These are phyloP conservation scores for Psilopogon haemacephalus DNA, from an alignment of 2,113 vertebrate species.

Conservation along the genomic window DNA sequence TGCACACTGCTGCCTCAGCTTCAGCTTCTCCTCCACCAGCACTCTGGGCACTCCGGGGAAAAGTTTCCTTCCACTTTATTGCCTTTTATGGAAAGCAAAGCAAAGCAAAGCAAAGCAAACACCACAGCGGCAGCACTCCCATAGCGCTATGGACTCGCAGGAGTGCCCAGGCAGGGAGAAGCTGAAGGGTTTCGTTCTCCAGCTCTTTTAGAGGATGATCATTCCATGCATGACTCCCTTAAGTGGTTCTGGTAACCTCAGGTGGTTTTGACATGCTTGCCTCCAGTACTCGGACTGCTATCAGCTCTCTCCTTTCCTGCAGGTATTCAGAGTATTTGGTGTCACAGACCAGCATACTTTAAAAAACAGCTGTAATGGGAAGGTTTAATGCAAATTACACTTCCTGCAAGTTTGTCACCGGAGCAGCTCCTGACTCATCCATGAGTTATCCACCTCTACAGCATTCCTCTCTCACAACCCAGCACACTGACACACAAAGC, in stretches of 20 bases:
- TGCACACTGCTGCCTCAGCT: too few relatives aligned
- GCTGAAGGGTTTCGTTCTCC: too few relatives aligned
- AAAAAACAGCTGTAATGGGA: not conserved
- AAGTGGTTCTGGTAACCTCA: not conserved
- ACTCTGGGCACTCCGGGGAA: too few relatives aligned
- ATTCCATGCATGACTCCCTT: not conserved
- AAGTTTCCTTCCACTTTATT: not conserved
- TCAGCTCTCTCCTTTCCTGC: not conserved
- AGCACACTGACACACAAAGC: not conserved
- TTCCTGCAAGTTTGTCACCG: conserved; percentile 10
- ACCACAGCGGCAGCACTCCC: not conserved
- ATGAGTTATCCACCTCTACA: not conserved
- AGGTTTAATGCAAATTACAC: not conserved
- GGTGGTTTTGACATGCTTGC: not conserved
- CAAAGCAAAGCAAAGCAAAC: not conserved
- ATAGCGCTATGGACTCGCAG: not conserved
- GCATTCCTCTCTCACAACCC: not conserved
- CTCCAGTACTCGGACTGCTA: not conserved
- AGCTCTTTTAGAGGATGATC: not conserved
- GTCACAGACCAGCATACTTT: not conserved
- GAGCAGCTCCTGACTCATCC: not conserved
- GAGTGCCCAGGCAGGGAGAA: not conserved
- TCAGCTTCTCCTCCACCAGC: too few relatives aligned
- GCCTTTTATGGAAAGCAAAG: not conserved
- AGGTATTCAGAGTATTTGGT: not conserved